Base-by-base conservation (phyloP, 2,113 vertebrate genomes). In the Pelobates fuscus region DNA sequence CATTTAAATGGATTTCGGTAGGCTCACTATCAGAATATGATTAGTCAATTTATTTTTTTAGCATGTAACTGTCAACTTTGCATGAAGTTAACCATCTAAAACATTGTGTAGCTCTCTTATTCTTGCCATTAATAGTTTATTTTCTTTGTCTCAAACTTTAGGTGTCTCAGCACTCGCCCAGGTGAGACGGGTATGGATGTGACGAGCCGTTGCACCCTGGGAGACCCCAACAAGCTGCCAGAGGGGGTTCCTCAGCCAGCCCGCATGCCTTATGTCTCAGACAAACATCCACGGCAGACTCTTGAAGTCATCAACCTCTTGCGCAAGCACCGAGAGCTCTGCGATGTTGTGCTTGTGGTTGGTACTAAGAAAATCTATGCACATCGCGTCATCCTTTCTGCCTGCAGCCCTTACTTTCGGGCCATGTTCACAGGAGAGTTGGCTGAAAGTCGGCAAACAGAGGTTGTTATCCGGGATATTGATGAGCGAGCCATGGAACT, bases 351-450 rank as follows among this genome's bases (percentile, higher is more conserved):
- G 76, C 89, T 99, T 58, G 97, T 98, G 77, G 97, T 99, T 1
- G 97, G 97, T 0, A 92, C 95, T 24, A 98, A 98, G 86, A 98
- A 99, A 91, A 98, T 99, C 74, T 99, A 99, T 0, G 97, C 97
- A 23, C 97, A 99, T 77, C 90, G 97, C 0, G 97, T 99, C 79
- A 98, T 99, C 67, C 81, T 99, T 62, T 99, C 97, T 0, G 97
- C 97, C 78, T 99, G 97, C 84, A 98, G 96, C 79, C 97, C 97
- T 2, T 99, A 99, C 80, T 99, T 99, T 86, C 92, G 96, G 84
- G 97, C 97, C 8, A 99, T 99, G 97, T 99, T 99, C 80, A 99
- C 97, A 0, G 97, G 97, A 26, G 97, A 99, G 82, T 84, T 99
- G 84, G 96, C 97, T 0, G 97, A 99, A 82, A 97, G 95, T 79